Percentiles rank a stretch among this genome's conserved stretches.
Evolutionary conservation across 2,113 vertebrate species (phyloP).

Genomic region (Poicephalus gulielmi): DNA sequence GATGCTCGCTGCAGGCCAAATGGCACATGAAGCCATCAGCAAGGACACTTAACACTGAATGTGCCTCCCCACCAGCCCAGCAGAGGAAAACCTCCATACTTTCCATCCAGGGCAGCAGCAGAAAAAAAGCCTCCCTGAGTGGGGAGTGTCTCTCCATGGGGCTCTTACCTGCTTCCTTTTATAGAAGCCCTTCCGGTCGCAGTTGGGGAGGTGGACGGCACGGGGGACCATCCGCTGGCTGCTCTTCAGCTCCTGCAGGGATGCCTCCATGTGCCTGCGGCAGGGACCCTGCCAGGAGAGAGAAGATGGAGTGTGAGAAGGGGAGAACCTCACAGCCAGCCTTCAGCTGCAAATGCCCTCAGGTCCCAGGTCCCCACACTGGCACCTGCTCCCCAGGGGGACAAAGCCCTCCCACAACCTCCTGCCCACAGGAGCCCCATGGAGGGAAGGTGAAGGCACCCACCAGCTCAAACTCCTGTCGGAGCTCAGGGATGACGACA

Average conservation of each 20-base stretch:
- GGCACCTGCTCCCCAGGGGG: accelerated
- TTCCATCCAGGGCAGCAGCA: not conserved
- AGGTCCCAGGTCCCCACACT: accelerated
- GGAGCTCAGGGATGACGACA: slow-evolving; percentile 78
- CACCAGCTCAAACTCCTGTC: slow-evolving; percentile 95
- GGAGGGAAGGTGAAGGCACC: slow-evolving; percentile 30
- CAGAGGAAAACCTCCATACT: not conserved
- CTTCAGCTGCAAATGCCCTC: not conserved
- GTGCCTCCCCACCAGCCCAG: not conserved
- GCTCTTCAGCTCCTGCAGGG: slow-evolving; percentile 93
- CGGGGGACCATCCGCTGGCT: slow-evolving; percentile 89
- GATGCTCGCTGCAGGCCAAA: not conserved
- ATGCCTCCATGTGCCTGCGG: slow-evolving; percentile 93
- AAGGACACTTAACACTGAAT: not conserved
- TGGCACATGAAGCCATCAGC: not conserved
- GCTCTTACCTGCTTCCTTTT: slow-evolving; percentile 94
- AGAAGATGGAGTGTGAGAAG: not conserved
- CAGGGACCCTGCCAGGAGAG: slow-evolving; percentile 85
- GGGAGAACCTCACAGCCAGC: not conserved
- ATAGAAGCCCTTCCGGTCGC: slow-evolving; percentile 97
- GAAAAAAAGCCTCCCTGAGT: not conserved
- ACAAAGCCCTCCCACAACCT: not conserved
- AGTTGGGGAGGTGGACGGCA: slow-evolving; percentile 95
- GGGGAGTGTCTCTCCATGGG: not conserved
- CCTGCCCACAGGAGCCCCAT: accelerated